These are phyloP conservation scores for Trissoscelio sp. DNA, from an alignment of 2,888 invertebrate genomes.

Conservation along the genomic window DNA sequence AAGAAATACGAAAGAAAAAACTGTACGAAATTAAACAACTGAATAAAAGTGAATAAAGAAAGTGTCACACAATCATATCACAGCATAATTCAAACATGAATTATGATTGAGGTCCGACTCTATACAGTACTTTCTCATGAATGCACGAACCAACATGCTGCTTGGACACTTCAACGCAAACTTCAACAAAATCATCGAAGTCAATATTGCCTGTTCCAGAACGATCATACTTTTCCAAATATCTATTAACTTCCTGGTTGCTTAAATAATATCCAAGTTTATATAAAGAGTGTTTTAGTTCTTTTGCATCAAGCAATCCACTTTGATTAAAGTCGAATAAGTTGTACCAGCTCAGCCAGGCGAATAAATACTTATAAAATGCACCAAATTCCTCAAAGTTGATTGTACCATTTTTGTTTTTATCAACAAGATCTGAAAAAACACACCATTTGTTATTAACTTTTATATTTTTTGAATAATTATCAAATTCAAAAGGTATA, in stretches of 20 bases:
- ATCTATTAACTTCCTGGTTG: constrained; percentile 90
- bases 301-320: constrained; percentile 95
- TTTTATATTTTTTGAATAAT: too few relatives aligned
- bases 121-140: constrained; percentile 19
- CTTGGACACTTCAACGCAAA: constrained; percentile 87
- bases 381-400: constrained; percentile 98
- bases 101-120: too few relatives aligned
- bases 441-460: too few relatives aligned
- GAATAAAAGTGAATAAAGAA: too few relatives aligned
- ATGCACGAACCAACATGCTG: constrained; percentile 4
- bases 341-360: constrained; percentile 98
- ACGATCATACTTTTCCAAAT: constrained; percentile 97
- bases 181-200: constrained; percentile 99
- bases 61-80: too few relatives aligned
- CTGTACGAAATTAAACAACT: too few relatives aligned
- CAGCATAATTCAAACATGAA: too few relatives aligned
- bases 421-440: constrained; percentile 86
- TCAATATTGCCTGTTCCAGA: constrained; percentile 94
- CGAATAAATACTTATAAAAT: constrained; percentile 98
- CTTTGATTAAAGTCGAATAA: constrained; percentile 96
- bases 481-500: too few relatives aligned
- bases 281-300: constrained; percentile 94
- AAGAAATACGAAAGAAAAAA: too few relatives aligned
- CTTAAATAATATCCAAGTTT: constrained; percentile 96
- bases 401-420: constrained; percentile 94